Conservation (phyloP, 2,888 invertebrate genomes). For the Bombylius discolor region DNA sequence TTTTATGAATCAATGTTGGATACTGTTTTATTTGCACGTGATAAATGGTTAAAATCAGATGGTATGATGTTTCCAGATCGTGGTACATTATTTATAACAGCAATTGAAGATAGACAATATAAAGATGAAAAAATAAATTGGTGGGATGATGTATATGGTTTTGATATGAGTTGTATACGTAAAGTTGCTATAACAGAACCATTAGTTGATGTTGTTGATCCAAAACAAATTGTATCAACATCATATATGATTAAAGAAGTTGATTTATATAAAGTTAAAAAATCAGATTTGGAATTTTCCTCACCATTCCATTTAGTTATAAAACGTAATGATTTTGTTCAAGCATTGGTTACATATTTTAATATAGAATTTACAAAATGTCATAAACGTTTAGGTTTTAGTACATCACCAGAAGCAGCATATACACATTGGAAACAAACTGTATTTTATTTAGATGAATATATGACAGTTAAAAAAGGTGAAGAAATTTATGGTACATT, state of each 20-base stretch:
- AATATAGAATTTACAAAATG: constrained; percentile 99
- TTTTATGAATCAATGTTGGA: constrained; percentile 99
- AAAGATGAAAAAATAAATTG: constrained; percentile 99
- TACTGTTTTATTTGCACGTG: constrained; percentile 94
- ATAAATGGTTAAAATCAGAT: constrained; percentile 89
- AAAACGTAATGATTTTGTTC: constrained; percentile 89
- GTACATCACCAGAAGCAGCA: constrained; percentile 92
- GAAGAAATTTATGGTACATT: constrained; percentile 90
- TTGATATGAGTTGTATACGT: constrained; percentile 97
- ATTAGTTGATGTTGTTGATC: constrained; percentile 95
- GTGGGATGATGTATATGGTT: constrained; percentile 99
- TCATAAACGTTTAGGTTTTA: constrained; percentile 96
- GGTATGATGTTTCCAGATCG: constrained; percentile 90
- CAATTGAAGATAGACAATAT: constrained; percentile 94
- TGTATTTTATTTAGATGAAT: constrained; percentile 96
- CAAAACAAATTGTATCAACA: constrained; percentile 95
- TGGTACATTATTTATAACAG: constrained; percentile 88
- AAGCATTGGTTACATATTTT: constrained; percentile 97
- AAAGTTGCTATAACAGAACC: constrained; percentile 98
- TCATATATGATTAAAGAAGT: constrained; percentile 93
- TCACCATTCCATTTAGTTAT: constrained; percentile 73
- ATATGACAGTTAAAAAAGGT: constrained; percentile 87
- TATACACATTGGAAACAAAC: constrained; percentile 98
- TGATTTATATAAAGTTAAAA: constrained; percentile 94
- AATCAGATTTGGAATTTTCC: constrained; percentile 83